Evolutionary conservation across 2,113 vertebrate species (phyloP), one percentile per base, ranked within the genome.

Genomic region (Dromaius novaehollandiae): DNA sequence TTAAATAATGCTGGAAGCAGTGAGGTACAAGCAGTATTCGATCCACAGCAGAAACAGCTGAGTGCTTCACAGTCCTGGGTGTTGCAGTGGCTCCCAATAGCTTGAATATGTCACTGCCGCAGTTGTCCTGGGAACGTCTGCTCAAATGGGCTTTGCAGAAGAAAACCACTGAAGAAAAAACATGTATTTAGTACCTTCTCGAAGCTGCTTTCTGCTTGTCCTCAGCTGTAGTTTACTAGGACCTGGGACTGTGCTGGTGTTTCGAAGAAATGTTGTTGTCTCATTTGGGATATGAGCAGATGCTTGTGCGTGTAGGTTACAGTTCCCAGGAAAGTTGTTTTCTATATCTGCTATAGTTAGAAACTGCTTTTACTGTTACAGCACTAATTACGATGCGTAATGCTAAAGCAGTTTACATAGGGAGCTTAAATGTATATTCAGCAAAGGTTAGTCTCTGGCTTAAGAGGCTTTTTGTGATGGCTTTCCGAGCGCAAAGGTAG

Each of bases 391-490:
- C 90, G 15, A 13, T n/a, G 89, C 89, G 89, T 86, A 6, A 85
- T 94, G 80, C 97, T 90, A 90, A 93, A 93, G 95, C 87, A 7
- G 90, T 98, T 97, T 95, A 88, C 93, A n/a, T 44, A 89, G 90
- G 84, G 92, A 96, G 95, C 86, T 85, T 24, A 91, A 63, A 94
- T 18, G 97, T 82, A 9, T 95, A 94, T 78, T 96, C 94, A 91
- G 97, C 78, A 86, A 88, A 96, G 95, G 96, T 97, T 97, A 97
- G 69, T 95, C 92, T 74, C 95, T 95, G 78, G 85, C 92, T 95
- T 80, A 96, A 94, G 88, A 95, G 90, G 91, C 90, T 96, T 98
- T 96, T 95, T 94, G 88, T 65, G n/a, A 90, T 91, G 64, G 61
- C 95, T 91, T 76, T 89, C 68, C 84, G 75, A 64, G 75, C 76